Base-by-base conservation (phyloP, 2,888 invertebrate genomes). In the Neoaliturus tenellus region DNA sequence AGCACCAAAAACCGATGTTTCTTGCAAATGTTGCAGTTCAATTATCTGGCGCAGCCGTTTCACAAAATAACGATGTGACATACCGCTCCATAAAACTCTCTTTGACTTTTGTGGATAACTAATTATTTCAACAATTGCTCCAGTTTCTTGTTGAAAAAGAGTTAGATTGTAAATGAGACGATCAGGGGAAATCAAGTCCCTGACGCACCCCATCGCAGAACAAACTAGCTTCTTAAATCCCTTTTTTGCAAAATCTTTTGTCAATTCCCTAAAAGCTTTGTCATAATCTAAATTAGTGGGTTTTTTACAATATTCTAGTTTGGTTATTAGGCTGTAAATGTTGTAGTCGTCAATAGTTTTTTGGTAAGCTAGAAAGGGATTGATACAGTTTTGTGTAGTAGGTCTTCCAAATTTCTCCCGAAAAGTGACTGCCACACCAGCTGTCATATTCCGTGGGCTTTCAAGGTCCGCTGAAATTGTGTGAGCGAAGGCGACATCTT, bases 281-380 rank as follows among this genome's bases (percentile, higher is more conserved):
- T 71, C 23, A 31, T 71, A 71, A 31, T 71, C 71, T 17, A 39
- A 4, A 23, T 35, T n/a, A 10, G 39, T 71, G 23, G 71, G 71
- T 39, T 71, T 71, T 71, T 39, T 20, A 39, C 39, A 20, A 31
- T 71, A 39, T 0, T 33, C 20, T 71, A 17, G n/a, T 71, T 71
- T 71, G 1, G 71, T 71, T 33, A 71, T 39, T 12, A 71, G 39
- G n/a, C 71, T 71, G n/a, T 39, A 71, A 39, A 71, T 17, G 39
- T n/a, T 17, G 3, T 35, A n/a, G 8, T 20, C 39, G 1, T 71
- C 71, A n/a, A 3, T n/a, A 23, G 8, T 23, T 31, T 71, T 71
- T 23, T 71, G 39, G 20, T 39, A 71, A 23, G 71, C 71, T 31
- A 71, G 14, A n/a, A n/a, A 20, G 20, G 39, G 35, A 12, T 39